A percentile compares a stretch with the other conserved stretches of the same genome.
phyloP scores from a whole-genome alignment of 2,888 invertebrate genomes.

The Amphipoea lucens region DNA sequence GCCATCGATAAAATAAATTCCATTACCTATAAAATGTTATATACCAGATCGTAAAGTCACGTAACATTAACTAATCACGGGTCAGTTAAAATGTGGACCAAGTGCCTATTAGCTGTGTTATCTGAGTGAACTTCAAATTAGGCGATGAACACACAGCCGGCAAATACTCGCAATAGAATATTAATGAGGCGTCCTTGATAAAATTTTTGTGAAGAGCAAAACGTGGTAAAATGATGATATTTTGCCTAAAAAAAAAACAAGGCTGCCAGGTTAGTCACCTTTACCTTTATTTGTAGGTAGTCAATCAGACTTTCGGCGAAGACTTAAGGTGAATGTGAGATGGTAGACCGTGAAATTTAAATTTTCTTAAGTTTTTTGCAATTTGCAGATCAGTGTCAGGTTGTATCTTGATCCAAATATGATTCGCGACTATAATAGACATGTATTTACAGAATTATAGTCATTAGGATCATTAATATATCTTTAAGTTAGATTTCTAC shows the following conservation, averaged over 20 bases:
- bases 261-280: constrained; percentile 24
- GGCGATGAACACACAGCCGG: constrained; percentile 34
- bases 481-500: no score
- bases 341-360: no score
- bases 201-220: constrained; percentile 19
- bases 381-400: no score
- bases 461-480: no score
- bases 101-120: constrained; percentile 54
- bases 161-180: constrained; percentile 27
- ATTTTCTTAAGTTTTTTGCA: no score
- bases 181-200: constrained; percentile 31
- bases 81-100: constrained; percentile 56
- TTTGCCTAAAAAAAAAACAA: constrained; percentile 14
- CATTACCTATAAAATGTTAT: constrained; percentile 54
- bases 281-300: constrained; percentile 13
- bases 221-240: constrained; percentile 13
- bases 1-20: constrained; percentile 50
- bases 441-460: no score
- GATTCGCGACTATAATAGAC: no score
- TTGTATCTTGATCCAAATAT: no score
- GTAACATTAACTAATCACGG: constrained; percentile 55
- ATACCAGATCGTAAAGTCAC: constrained; percentile 54
- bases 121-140: constrained; percentile 58
- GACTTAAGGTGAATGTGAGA: background rate
- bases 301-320: constrained; percentile 14